A percentile compares a stretch with the other conserved stretches of the same genome.
Evolutionary conservation across 2,797 vertebrate species (phyloP).

Genomic region (Acrossocheilus wenchowensis): DNA sequence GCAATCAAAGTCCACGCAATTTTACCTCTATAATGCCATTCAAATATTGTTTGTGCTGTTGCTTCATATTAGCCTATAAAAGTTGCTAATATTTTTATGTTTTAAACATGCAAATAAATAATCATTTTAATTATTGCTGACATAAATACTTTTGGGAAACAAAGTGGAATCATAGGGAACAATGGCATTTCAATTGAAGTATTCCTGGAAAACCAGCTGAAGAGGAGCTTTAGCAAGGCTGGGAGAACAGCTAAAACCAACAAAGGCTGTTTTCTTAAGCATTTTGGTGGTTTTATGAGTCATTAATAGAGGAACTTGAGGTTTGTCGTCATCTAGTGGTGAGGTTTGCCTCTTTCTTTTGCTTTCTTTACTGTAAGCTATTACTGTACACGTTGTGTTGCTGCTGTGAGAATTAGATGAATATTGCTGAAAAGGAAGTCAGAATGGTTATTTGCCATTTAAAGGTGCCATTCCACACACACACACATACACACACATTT

Average conservation of each 20-base stretch:
- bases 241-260: not conserved
- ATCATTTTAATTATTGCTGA: not conserved
- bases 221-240: not conserved
- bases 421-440: not conserved
- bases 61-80: not conserved
- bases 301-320: not conserved
- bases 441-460: not conserved
- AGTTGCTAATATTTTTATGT: not conserved
- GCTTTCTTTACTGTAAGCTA: not conserved
- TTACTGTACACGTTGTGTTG: not conserved
- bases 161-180: not conserved
- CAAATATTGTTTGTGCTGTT: not conserved
- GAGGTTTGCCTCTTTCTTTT: not conserved
- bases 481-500: too few relatives aligned
- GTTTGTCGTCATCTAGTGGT: conserved; percentile 22
- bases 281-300: not conserved
- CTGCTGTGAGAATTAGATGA: not conserved
- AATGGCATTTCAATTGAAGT: not conserved
- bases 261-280: not conserved
- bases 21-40: not conserved
- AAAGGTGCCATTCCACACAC: not conserved
- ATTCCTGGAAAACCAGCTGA: not conserved
- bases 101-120: not conserved
- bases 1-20: not conserved
- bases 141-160: not conserved